Conservation (phyloP, 2,888 invertebrate genomes). For the Cyclophora albipunctata region DNA sequence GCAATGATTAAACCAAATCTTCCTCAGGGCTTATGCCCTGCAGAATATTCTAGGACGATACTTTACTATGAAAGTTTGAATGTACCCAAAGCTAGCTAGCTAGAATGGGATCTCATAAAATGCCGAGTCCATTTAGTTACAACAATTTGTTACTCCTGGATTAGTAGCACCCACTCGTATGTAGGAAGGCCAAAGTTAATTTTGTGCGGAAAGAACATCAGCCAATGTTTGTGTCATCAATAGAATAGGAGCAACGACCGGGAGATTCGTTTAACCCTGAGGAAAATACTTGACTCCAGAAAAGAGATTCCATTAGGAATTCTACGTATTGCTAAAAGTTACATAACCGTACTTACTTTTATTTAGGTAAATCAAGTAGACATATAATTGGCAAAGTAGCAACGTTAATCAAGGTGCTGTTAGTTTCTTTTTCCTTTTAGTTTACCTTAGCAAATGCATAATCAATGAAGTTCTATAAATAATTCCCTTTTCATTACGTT, state of each 20-base stretch:
- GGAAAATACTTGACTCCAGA: neutral
- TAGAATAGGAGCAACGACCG: constrained; percentile 43
- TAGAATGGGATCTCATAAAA: neutral
- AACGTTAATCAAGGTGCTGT: too few relatives aligned
- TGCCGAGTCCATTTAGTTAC: constrained; percentile 11
- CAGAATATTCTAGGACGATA: too few relatives aligned
- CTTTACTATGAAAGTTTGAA: too few relatives aligned
- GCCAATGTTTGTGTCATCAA: constrained; percentile 30
- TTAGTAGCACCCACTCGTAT: constrained; percentile 27
- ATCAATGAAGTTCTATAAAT: too few relatives aligned
- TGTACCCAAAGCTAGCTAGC: too few relatives aligned
- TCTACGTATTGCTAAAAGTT: constrained; percentile 1
- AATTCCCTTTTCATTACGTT: too few relatives aligned
- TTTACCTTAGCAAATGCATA: too few relatives aligned
- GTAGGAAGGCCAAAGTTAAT: constrained; percentile 47
- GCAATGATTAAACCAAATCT: too few relatives aligned
- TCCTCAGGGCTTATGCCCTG: too few relatives aligned
- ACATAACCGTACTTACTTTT: neutral
- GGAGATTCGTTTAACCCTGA: constrained; percentile 26
- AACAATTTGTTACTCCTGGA: constrained; percentile 12
- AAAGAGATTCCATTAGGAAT: neutral
- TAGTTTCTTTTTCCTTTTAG: too few relatives aligned
- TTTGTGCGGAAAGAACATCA: constrained; percentile 39
- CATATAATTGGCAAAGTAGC: too few relatives aligned
- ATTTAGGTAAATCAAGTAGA: too few relatives aligned